These are phyloP conservation scores for Onychomys leucogaster DNA, from an alignment of 2,797 vertebrate species.

Conservation along the genomic window DNA sequence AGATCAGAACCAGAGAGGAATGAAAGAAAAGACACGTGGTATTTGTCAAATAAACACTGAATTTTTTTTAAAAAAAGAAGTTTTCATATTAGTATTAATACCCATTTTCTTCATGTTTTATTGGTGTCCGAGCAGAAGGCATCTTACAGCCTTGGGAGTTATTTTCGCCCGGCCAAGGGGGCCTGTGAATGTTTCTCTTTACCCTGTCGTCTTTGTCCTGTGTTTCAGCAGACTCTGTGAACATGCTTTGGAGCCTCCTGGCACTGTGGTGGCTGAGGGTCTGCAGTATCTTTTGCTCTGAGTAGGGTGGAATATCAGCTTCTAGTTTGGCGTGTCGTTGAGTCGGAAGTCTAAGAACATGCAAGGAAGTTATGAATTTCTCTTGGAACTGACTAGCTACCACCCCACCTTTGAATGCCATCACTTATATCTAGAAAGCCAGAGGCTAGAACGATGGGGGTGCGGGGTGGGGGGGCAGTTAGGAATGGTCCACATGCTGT, in stretches of 20 bases:
- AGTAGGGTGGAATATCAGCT: not conserved
- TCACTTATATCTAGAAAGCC: slow-evolving; percentile 8
- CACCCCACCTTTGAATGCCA: not conserved
- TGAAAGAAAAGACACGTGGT: slow-evolving; percentile 84
- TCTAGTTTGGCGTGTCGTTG: not conserved
- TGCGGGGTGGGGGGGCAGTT: not conserved
- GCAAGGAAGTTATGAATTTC: slow-evolving; percentile 6
- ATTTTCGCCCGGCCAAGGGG: not conserved
- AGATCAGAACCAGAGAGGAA: slow-evolving; percentile 86
- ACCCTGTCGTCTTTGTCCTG: not conserved
- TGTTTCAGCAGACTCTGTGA: slow-evolving; percentile 54
- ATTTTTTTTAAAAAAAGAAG: slow-evolving; percentile 63
- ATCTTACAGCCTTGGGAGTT: not conserved
- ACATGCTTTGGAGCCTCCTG: not conserved
- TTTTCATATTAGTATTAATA: slow-evolving; percentile 54
- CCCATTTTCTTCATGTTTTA: slow-evolving; percentile 58
- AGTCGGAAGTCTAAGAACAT: not conserved
- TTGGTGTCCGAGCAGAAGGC: not conserved
- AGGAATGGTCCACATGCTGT: not conserved
- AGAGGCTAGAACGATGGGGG: not conserved
- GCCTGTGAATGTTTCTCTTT: not conserved
- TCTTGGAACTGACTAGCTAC: not conserved
- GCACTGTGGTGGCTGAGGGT: not conserved
- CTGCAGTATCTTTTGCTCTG: not conserved
- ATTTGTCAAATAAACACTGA: slow-evolving; percentile 81